Conservation (phyloP, 2,113 vertebrate species). For the Tricholaema leucomelas region DNA sequence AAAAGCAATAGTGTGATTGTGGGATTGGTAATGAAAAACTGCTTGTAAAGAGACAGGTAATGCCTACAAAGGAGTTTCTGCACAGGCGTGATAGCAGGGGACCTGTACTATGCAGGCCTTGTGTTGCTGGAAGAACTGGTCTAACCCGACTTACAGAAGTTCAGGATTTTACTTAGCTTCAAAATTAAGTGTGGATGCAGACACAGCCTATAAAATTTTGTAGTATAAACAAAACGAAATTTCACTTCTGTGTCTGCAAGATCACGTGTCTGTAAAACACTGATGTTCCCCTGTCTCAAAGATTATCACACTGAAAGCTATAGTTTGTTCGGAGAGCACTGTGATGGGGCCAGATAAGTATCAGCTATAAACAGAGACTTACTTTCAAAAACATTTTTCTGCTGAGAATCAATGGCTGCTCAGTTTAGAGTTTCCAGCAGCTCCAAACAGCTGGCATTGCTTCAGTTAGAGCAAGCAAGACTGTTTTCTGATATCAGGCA, state of each 20-base stretch:
- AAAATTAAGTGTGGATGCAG: background rate
- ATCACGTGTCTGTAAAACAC: background rate
- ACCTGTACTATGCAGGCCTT: background rate
- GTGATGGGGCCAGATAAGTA: background rate
- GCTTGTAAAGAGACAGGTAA: background rate
- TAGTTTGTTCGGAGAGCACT: background rate
- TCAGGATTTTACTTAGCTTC: conserved; percentile 35
- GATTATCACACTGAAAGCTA: background rate
- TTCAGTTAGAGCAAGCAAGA: background rate
- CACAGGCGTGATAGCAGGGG: background rate
- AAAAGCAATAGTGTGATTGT: background rate
- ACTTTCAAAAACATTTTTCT: background rate
- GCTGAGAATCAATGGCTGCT: background rate
- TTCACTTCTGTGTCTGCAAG: background rate
- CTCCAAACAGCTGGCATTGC: background rate
- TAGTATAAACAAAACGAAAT: background rate
- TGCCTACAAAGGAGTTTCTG: background rate
- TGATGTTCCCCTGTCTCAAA: background rate
- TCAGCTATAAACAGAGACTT: background rate
- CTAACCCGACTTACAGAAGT: conserved; percentile 9
- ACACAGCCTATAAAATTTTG: background rate
- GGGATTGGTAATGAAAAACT: background rate
- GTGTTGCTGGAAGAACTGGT: conserved; percentile 22
- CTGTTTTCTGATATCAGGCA: background rate
- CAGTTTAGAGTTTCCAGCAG: background rate